phyloP scores from a whole-genome alignment of 2,888 invertebrate genomes.

The Therioaphis trifolii region DNA sequence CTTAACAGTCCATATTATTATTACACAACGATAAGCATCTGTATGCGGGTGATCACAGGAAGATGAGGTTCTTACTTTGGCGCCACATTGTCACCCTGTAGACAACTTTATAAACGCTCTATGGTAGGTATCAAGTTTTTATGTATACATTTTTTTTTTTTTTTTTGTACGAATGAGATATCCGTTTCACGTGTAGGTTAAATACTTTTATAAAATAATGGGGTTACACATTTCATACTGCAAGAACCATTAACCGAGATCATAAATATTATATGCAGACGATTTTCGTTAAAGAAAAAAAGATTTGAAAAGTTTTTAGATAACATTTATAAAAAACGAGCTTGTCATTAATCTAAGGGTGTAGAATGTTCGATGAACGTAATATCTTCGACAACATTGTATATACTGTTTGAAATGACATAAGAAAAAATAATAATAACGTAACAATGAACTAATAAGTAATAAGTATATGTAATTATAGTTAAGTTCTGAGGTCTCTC shows the following conservation, averaged over 20 bases:
- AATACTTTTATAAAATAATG: neutral
- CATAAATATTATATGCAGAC: neutral
- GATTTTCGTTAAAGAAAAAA: too few relatives aligned
- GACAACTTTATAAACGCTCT: constrained; percentile 50
- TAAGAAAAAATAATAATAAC: too few relatives aligned
- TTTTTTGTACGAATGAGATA: constrained; percentile 9
- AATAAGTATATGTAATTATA: too few relatives aligned
- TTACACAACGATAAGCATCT: constrained; percentile 36
- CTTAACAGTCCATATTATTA: constrained; percentile 28
- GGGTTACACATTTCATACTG: neutral
- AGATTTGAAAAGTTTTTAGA: too few relatives aligned
- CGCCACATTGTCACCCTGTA: constrained; percentile 60
- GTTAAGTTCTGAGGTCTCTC: too few relatives aligned
- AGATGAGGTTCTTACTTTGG: constrained; percentile 55
- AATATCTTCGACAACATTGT: too few relatives aligned
- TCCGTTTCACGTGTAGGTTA: constrained; percentile 43
- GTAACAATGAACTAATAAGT: too few relatives aligned
- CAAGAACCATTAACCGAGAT: neutral
- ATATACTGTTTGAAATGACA: too few relatives aligned
- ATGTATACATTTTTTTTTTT: too few relatives aligned
- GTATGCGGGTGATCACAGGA: constrained; percentile 61
- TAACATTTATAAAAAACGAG: too few relatives aligned
- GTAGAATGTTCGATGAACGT: too few relatives aligned
- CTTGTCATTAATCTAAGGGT: too few relatives aligned
- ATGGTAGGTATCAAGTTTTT: constrained; percentile 42